Evolutionary conservation across 1,140 invertebrate species (phyloP), one percentile per base, ranked within the genome.

Genomic region (Camponotus floridanus): DNA sequence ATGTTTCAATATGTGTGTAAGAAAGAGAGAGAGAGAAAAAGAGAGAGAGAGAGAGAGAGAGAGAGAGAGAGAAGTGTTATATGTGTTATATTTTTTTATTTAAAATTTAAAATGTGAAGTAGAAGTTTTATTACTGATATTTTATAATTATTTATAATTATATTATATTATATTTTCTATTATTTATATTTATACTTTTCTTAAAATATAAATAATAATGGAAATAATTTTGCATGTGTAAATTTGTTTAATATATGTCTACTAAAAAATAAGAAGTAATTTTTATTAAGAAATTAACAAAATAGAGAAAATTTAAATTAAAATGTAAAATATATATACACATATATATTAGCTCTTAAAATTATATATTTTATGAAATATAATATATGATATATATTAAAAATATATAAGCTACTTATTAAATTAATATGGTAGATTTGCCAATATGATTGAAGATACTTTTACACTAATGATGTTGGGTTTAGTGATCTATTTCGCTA

Each of bases 391-490:
- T 15, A 48, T 48, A 48, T 48, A 15, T 48, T 48, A 48, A 48
- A 48, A 48, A 15, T 15, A 48, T 48, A 48, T 48, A 15, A 48
- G 4, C 4, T 13, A 45, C 13, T 45, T 45, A 45, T 39, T 21
- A 21, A 21, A 36, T 36, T 26, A 26, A 39, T 57, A 31, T 45
- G 71, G 7, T 48, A 87, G 67, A 8, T 68, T 86, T 2, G 51
- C 70, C 3, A 55, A 78, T 15, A 26, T 48, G 11, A 73, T 87
- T n/a, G 85, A 87, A 59, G 45, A 51, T 39, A 87, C 48, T 0
- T 87, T 64, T 7, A 87, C 57, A 0, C 15, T 87, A 36, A 65
- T 80, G 57, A 18, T 87, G 48, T 39, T 87, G n/a, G 8, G 21
- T 3, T 11, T 86, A 42, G 68, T 86, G 31, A 3, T 87, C 11